Evolutionary conservation across 2,113 vertebrate genomes (phyloP), one percentile per base, ranked within the genome.

Genomic region (Heterochromis multidens): DNA sequence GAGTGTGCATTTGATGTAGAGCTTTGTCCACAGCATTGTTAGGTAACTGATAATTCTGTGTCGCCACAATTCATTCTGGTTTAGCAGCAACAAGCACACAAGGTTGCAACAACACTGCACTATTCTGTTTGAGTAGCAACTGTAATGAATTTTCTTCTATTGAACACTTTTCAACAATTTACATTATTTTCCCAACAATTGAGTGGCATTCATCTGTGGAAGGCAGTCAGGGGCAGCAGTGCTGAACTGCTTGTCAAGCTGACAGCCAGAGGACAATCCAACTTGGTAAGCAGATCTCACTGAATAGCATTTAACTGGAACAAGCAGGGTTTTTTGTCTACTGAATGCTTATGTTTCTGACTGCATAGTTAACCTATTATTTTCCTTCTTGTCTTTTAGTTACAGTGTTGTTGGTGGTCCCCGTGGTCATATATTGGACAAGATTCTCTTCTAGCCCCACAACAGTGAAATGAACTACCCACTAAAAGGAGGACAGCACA

Each of bases 101-200:
- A 67, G 46, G 77, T 91, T 91, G 82, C 85, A 82, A 58, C 58
- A 63, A 79, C 14, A 87, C 86, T 88, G 84, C 85, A 84, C 74
- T 81, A 88, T 82, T 88, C 77, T 74, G 23, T 58, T 31, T 82
- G 88, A 87, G n/a, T 74, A 29, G 72, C 23, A 4, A 78, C 82
- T 62, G 85, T 6, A 54, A 81, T 14, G n/a, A 25, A 23, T 86
- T 35, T 79, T 83, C n/a, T 74, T 83, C 54, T 35, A n/a, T 67
- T 72, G 52, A 70, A 59, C 79, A 81, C 80, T 88, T 86, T 81
- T 81, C 70, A 83, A 87, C 62, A 87, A 35, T 82, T 87, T 58
- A 70, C 49, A 87, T 89, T 67, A 84, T 81, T 80, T 67, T 89
- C 37, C 63, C 59, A 59, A 76, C 58, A 67, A 37, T 29, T 13